These are phyloP conservation scores for Ditula angustiorana DNA, from an alignment of 2,888 invertebrate genomes.

Conservation along the genomic window DNA sequence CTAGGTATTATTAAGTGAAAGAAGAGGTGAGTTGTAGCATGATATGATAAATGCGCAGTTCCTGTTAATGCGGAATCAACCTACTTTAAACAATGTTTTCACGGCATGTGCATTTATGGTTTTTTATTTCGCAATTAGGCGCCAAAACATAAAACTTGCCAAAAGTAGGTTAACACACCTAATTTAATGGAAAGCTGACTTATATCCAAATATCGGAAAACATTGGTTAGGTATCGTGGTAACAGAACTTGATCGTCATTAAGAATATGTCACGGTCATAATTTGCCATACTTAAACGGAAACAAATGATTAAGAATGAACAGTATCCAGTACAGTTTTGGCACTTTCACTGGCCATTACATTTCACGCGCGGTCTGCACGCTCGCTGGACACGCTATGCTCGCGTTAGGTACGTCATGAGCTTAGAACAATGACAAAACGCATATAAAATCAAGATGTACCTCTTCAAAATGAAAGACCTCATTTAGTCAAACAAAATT, in stretches of 20 bases:
- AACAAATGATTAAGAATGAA: slow-evolving; percentile 20
- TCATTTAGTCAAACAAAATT: too few relatives aligned
- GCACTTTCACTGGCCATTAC: slow-evolving; percentile 57
- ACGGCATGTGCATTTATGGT: too few relatives aligned
- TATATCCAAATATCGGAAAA: neutral
- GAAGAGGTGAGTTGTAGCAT: too few relatives aligned
- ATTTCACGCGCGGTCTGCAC: slow-evolving; percentile 39
- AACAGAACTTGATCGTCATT: neutral
- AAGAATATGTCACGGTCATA: neutral
- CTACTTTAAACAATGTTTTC: too few relatives aligned
- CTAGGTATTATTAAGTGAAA: too few relatives aligned
- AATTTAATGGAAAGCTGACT: neutral
- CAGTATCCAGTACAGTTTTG: slow-evolving; percentile 24
- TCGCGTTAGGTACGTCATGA: slow-evolving; percentile 46
- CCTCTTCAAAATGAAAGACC: too few relatives aligned
- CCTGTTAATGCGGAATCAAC: too few relatives aligned
- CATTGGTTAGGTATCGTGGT: neutral
- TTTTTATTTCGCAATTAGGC: neutral
- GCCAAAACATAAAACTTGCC: neutral
- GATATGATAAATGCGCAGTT: too few relatives aligned
- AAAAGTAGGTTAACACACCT: neutral
- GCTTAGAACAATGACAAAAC: slow-evolving; percentile 16
- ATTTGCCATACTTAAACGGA: slow-evolving; percentile 24
- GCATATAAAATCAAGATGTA: too few relatives aligned
- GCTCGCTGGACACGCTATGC: slow-evolving; percentile 57